phyloP scores from a whole-genome alignment of 2,888 invertebrate species.

The Tetanocera ferruginea region DNA sequence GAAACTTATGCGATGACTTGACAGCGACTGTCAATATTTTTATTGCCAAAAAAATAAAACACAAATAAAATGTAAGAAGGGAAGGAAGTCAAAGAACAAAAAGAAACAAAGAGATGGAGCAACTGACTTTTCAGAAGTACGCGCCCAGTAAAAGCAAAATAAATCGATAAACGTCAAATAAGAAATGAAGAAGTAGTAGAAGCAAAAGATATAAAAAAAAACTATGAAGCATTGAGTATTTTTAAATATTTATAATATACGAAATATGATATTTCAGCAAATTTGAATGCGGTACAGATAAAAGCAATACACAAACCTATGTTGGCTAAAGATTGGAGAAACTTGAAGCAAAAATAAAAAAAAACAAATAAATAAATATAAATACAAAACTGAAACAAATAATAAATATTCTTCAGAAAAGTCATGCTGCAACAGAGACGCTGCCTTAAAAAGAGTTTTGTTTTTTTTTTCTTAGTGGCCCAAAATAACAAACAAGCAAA shows the following conservation, averaged over 20 bases:
- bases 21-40: conserved; percentile 35
- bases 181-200: not conserved
- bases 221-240: not conserved
- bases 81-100: not conserved
- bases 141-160: conserved; percentile 1
- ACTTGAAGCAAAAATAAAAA: not conserved
- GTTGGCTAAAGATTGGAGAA: not conserved
- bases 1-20: conserved; percentile 21
- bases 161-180: conserved; percentile 11
- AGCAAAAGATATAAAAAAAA: not conserved
- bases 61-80: not conserved
- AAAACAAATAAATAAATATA: not conserved
- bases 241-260: conserved; percentile 35
- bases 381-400: not conserved
- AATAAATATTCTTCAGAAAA: not conserved
- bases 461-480: too few species aligned
- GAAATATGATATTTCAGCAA: conserved; percentile 38
- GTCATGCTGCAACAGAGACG: too few species aligned
- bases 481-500: not conserved
- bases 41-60: conserved; percentile 11
- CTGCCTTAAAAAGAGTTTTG: too few species aligned
- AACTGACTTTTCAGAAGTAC: not conserved
- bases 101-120: conserved; percentile 9
- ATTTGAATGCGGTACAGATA: conserved; percentile 26
- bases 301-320: conserved; percentile 4